Conservation (phyloP, 1,140 invertebrate genomes). For the Theocolax elegans region DNA sequence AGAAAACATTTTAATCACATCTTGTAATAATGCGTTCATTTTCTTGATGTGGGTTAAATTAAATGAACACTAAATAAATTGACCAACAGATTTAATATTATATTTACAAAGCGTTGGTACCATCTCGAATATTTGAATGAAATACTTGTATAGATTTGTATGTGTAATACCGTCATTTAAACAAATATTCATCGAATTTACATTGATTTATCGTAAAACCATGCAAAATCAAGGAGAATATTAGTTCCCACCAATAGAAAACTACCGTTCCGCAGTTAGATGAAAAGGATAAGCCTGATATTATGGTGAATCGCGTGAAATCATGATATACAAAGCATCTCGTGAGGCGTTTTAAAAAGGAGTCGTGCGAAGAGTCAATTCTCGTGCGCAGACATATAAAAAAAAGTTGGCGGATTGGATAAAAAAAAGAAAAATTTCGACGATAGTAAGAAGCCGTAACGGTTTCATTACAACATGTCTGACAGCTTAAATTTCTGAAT, state of each 20-base stretch:
- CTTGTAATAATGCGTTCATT: no score
- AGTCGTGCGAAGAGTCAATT: slow-evolving; percentile 5
- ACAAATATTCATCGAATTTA: background rate
- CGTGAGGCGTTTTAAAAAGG: background rate
- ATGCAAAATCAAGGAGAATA: background rate
- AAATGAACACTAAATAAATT: no score
- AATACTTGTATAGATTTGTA: no score
- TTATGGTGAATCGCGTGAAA: slow-evolving; percentile 2
- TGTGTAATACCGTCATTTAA: background rate
- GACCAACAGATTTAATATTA: no score
- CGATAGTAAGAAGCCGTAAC: slow-evolving; percentile 23
- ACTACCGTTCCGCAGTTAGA: slow-evolving; percentile 17
- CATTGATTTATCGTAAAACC: background rate
- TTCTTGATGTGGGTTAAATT: no score
- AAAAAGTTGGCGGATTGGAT: background rate
- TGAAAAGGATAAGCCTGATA: background rate
- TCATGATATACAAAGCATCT: background rate
- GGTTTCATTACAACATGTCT: slow-evolving; percentile 32
- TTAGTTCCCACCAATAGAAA: background rate
- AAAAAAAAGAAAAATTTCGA: background rate
- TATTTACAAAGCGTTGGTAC: no score
- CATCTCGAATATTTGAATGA: no score
- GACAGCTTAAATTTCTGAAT: slow-evolving; percentile 33
- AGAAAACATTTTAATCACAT: no score
- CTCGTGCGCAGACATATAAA: background rate